These are phyloP conservation scores for Cinara cedri DNA, from an alignment of 2,888 invertebrate genomes.

Conservation along the genomic window DNA sequence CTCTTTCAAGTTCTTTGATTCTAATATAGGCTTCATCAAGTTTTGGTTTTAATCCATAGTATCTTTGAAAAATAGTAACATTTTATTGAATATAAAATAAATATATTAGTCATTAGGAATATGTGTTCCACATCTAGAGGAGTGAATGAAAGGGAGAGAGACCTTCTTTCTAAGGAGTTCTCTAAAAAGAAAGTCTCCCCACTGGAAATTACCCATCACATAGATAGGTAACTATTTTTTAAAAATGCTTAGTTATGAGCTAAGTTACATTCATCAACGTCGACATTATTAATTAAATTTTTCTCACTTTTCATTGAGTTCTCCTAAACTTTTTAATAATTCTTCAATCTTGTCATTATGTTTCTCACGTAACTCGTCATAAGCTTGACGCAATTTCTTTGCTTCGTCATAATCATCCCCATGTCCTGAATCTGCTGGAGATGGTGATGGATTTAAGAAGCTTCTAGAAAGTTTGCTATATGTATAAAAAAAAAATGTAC, in stretches of 20 bases:
- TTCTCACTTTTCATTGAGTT: slow-evolving; percentile 63
- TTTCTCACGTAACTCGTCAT: slow-evolving; percentile 65
- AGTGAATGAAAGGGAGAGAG: too few relatives aligned
- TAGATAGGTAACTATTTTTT: too few relatives aligned
- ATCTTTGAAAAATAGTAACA: slow-evolving; percentile 60
- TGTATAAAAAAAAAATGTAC: not conserved
- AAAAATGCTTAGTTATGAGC: too few relatives aligned
- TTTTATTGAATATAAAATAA: not conserved
- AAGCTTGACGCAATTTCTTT: slow-evolving; percentile 58
- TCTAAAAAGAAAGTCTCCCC: too few relatives aligned
- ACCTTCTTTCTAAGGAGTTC: too few relatives aligned
- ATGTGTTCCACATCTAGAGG: too few relatives aligned
- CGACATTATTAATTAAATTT: not conserved
- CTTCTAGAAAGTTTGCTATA: slow-evolving; percentile 32
- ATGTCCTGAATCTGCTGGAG: slow-evolving; percentile 84
- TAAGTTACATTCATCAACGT: too few relatives aligned
- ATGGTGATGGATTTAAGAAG: slow-evolving; percentile 70
- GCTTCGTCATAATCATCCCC: slow-evolving; percentile 74
- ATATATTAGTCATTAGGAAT: too few relatives aligned
- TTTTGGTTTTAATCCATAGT: slow-evolving; percentile 60
- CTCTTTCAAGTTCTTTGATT: slow-evolving; percentile 60
- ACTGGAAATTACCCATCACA: too few relatives aligned
- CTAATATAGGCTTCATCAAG: slow-evolving; percentile 59
- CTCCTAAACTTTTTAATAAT: slow-evolving; percentile 62
- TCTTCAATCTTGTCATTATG: slow-evolving; percentile 65